A percentile compares a stretch with the other conserved stretches of the same genome.
Evolutionary conservation across 2,113 vertebrate genomes (phyloP).

Genomic region (Maccullochella peelii): DNA sequence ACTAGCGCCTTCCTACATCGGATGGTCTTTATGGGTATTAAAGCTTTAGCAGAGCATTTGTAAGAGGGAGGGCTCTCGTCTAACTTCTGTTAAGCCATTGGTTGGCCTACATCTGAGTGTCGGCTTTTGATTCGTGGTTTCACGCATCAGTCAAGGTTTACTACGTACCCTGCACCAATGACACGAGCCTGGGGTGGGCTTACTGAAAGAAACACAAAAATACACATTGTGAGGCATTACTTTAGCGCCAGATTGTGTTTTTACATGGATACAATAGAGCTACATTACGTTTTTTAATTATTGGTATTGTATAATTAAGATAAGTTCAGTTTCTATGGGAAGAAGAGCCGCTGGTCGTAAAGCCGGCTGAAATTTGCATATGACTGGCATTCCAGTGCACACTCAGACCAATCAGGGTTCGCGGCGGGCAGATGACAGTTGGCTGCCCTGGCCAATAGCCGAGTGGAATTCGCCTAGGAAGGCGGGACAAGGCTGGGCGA

Average conservation of each 20-base stretch:
- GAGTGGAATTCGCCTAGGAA: not conserved
- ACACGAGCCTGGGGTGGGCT: slow-evolving; percentile 38
- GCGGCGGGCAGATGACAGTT: slow-evolving; percentile 67
- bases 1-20: slow-evolving; percentile 69
- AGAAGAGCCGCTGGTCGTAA: slow-evolving; percentile 19
- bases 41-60: slow-evolving; percentile 43
- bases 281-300: not conserved
- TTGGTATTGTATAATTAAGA: not conserved
- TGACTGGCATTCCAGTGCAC: slow-evolving; percentile 88
- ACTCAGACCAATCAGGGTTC: slow-evolving; percentile 70
- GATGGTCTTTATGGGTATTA: slow-evolving; percentile 65
- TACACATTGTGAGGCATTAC: slow-evolving; percentile 14
- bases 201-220: slow-evolving; percentile 41
- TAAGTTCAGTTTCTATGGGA: slow-evolving; percentile 8
- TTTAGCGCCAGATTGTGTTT: not conserved
- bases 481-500: slow-evolving; percentile 86
- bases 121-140: slow-evolving; percentile 61
- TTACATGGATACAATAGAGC: not conserved
- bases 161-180: slow-evolving; percentile 73
- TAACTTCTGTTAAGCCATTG: slow-evolving; percentile 72
- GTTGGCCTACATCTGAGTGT: slow-evolving; percentile 78
- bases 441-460: slow-evolving; percentile 69
- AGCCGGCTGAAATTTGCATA: slow-evolving; percentile 82
- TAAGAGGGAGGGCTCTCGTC: slow-evolving; percentile 61
- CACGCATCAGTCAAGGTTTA: slow-evolving; percentile 64